phyloP scores from a whole-genome alignment of 2,888 invertebrate species.

The Caenorhabditis zanzibari region DNA sequence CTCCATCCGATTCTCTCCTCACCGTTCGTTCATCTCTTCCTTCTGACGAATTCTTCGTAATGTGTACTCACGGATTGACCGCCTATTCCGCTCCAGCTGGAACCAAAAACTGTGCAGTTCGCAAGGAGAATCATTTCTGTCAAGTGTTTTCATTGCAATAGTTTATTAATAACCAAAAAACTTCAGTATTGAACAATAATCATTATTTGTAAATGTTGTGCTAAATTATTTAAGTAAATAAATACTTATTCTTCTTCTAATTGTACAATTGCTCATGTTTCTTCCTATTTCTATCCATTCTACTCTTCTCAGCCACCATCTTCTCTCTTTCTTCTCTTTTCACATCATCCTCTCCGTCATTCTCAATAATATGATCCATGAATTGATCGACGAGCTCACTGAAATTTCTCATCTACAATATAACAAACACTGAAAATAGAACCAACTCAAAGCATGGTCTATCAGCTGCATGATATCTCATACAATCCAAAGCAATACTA shows the following conservation, averaged over 20 bases:
- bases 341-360: constrained; percentile 57
- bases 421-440: not conserved
- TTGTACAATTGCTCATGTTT: constrained; percentile 24
- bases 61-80: constrained; percentile 53
- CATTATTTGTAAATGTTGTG: not conserved
- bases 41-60: constrained; percentile 47
- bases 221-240: not conserved
- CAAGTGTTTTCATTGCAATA: constrained; percentile 44
- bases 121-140: constrained; percentile 59
- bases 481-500: constrained; percentile 69
- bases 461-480: constrained; percentile 67
- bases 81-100: constrained; percentile 52
- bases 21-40: constrained; percentile 39
- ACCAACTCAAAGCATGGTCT: constrained; percentile 67
- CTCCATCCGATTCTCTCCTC: constrained; percentile 42
- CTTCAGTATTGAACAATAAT: no score
- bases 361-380: constrained; percentile 43
- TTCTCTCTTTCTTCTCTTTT: constrained; percentile 37
- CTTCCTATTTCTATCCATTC: constrained; percentile 34
- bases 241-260: not conserved
- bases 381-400: constrained; percentile 50
- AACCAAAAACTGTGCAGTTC: constrained; percentile 50
- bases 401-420: constrained; percentile 1
- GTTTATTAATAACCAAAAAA: no score
- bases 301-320: constrained; percentile 28